A percentile compares a stretch with the other conserved stretches of the same genome.
phyloP scores from a whole-genome alignment of 2,888 invertebrate species.

The Himalopsyche tibetana region DNA sequence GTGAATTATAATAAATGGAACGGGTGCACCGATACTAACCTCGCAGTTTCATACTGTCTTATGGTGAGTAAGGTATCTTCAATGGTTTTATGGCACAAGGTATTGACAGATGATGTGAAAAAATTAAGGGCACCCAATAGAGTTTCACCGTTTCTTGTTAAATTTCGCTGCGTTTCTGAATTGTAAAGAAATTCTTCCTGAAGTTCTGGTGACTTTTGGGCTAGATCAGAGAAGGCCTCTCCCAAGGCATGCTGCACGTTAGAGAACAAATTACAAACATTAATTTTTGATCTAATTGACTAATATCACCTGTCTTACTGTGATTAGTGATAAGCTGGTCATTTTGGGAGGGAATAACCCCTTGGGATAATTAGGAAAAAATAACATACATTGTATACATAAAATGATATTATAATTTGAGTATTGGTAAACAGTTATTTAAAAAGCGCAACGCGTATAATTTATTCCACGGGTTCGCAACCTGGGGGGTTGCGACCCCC shows the following conservation, averaged over 20 bases:
- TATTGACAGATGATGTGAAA: slow-evolving; percentile 96
- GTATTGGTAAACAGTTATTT: no score
- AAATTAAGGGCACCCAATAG: slow-evolving; percentile 95
- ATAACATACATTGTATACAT: no score
- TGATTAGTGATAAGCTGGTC: no score
- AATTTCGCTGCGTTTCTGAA: slow-evolving; percentile 95
- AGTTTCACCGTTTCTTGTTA: slow-evolving; percentile 95
- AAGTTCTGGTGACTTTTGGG: slow-evolving; percentile 96
- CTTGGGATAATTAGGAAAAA: no score
- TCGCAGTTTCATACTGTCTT: slow-evolving; percentile 79
- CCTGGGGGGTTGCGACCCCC: no score
- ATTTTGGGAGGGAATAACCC: no score
- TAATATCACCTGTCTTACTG: no score
- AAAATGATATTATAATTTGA: no score
- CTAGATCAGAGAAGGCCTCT: slow-evolving; percentile 95
- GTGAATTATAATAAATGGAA: background rate
- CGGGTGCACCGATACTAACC: slow-evolving; percentile 69
- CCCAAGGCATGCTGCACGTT: slow-evolving; percentile 86
- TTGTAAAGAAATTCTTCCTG: slow-evolving; percentile 97
- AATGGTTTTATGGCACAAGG: slow-evolving; percentile 97
- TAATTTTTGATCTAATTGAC: no score
- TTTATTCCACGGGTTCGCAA: no score
- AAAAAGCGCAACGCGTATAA: no score
- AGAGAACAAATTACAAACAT: background rate
- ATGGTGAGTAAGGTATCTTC: slow-evolving; percentile 90